Evolutionary conservation across 2,113 vertebrate species (phyloP).

Genomic region (Neotoma lepida): DNA sequence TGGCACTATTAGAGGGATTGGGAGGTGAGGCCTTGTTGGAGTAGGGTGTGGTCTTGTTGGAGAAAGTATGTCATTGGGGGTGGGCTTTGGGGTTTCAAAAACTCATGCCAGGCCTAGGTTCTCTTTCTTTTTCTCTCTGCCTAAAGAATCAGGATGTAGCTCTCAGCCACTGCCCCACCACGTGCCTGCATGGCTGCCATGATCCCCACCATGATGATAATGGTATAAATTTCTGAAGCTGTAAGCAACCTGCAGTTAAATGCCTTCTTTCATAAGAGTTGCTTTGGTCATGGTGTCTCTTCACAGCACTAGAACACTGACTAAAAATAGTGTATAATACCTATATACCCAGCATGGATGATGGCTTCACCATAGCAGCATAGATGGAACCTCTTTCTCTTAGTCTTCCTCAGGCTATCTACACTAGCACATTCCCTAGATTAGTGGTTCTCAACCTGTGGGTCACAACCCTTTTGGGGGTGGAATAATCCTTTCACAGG

Average conservation of each 20-base stretch:
- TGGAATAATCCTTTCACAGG: not conserved
- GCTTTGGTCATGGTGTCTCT: not conserved
- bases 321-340: not conserved
- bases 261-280: not conserved
- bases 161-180: not conserved
- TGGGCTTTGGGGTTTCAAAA: not conserved
- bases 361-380: not conserved
- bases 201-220: not conserved
- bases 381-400: not conserved
- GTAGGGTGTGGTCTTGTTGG: not conserved
- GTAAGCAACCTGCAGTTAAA: not conserved
- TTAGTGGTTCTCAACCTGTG: not conserved
- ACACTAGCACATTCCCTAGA: not conserved
- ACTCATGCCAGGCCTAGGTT: not conserved
- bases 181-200: not conserved
- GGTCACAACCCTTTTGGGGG: not conserved
- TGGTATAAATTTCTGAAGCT: not conserved
- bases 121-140: not conserved
- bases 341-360: not conserved
- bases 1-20: not conserved
- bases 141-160: too few species aligned
- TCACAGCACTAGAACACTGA: not conserved
- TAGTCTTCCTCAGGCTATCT: not conserved
- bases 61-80: not conserved
- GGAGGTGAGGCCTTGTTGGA: too few species aligned